Evolutionary conservation across 2,113 vertebrate genomes (phyloP).

Genomic region (Ceratotherium simum): DNA sequence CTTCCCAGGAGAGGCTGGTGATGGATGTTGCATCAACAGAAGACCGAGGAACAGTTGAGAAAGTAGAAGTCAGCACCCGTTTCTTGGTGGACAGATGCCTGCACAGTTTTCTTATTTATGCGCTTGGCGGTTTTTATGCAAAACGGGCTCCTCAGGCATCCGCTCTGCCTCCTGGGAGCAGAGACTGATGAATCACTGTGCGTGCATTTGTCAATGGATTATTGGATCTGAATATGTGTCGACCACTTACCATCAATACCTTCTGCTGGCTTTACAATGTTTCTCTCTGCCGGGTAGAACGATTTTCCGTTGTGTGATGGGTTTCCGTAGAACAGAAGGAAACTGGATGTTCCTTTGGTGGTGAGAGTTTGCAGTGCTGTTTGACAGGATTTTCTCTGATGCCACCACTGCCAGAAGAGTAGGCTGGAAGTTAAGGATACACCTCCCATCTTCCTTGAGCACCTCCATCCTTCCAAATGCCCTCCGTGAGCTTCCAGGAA

Average conservation of each 20-base stretch:
- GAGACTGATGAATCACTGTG: accelerated
- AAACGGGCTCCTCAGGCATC: no score
- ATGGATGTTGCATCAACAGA: accelerated
- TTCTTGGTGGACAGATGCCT: no score
- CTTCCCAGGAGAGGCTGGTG: accelerated
- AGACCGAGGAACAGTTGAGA: accelerated
- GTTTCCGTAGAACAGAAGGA: neutral
- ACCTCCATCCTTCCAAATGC: neutral
- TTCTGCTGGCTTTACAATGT: neutral
- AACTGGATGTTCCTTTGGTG: neutral
- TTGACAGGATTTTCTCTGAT: no score
- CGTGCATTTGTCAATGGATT: accelerated
- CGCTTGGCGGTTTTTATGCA: accelerated
- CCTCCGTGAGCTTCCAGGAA: neutral
- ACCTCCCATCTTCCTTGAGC: no score
- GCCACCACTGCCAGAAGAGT: no score
- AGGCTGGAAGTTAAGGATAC: accelerated
- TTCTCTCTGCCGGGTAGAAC: accelerated
- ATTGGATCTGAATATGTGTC: neutral
- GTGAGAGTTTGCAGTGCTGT: accelerated
- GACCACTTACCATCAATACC: accelerated
- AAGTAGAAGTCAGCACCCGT: accelerated
- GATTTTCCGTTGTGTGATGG: neutral
- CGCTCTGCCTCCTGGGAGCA: neutral
- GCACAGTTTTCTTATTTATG: accelerated